Base-by-base conservation (phyloP, 2,888 invertebrate species). In the Ennomos fuscantarius region DNA sequence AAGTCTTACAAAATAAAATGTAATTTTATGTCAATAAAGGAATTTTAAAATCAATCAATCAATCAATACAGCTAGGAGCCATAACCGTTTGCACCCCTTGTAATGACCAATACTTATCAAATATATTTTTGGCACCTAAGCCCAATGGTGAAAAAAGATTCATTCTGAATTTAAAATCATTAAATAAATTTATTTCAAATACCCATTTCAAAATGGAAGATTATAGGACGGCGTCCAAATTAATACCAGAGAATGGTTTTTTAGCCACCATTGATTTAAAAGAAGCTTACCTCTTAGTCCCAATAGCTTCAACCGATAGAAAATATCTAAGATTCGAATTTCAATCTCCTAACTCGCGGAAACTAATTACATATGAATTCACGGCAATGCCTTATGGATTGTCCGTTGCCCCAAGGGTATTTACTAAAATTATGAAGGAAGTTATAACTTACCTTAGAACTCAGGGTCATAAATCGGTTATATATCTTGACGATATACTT, bases 301-400 rank as follows among this genome's bases (percentile, higher is more conserved):
- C 65, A 5, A 63, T 69, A 8, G 2, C 10, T 9, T 10, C 10
- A 11, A 0, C 9, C 6, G 8, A 56, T 34, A 36, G 56, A 11
- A 72, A 66, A 52, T 69, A 53, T n/a, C 39, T 71, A 35, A 42
- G 68, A 13, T 71, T 71, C 31, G 34, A 61, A 36, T 66, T 62
- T 53, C 8, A 50, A 6, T n/a, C n/a, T n/a, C n/a, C n/a, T n/a
- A n/a, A n/a, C n/a, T n/a, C n/a, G n/a, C n/a, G n/a, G n/a, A n/a
- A n/a, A n/a, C 12, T 50, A 11, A 34, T 37, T 34, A 50, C 31
- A 3, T 62, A 61, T 12, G 54, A 70, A 44, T 66, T 67, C 39
- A 59, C 24, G 0, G 59, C 68, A 2, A 42, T 63, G 44, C 60
- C 64, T 0, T 70, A 60, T 34, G 65, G 65, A 8, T 34, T 70